Evolutionary conservation across 1,140 invertebrate species (phyloP), one percentile per base, ranked within the genome.

Genomic region (Drosophila setifemur): DNA sequence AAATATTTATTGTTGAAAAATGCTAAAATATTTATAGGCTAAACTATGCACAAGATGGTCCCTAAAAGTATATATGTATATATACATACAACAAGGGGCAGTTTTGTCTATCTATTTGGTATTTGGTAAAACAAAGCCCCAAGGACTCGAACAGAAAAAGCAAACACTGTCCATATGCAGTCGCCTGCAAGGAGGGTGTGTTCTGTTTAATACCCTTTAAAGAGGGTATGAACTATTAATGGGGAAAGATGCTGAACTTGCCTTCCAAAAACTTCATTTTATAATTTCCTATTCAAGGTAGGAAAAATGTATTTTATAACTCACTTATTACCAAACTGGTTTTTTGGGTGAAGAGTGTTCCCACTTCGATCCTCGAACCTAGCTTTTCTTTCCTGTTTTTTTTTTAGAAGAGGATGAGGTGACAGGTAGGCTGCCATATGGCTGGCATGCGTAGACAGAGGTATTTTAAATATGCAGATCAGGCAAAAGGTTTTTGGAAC

Each of bases 1-100:
- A 79, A 73, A 79, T 79, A 79, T 79, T 81, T 79, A 81, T 79
- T 79, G 75, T 60, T 79, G 75, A 79, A 79, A 66, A 79, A 79
- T 79, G 50, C 21, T 58, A 60, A 79, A 79, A 79, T 79, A 79
- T 79, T 79, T 79, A 79, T 79, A 64, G 57, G 64, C 50, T 18
- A 48, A 79, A 64, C 72, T 79, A 79, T 79, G 76, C 75, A 71
- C 37, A 72, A 49, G 58, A 60, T 63, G 40, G 43, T 26, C 53
- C 26, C 2, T 3, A 37, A 58, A 42, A 61, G 11, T 29, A 23
- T n/a, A n/a, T n/a, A n/a, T n/a, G n/a, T n/a, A n/a, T n/a, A n/a
- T n/a, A n/a, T n/a, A n/a, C n/a, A n/a, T n/a, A n/a, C n/a, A n/a
- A n/a, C n/a, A 50, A 66, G 64, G 61, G 61, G 33, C 61, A 23